Conservation (phyloP, 2,888 invertebrate genomes). For the Geotrupes spiniger region DNA sequence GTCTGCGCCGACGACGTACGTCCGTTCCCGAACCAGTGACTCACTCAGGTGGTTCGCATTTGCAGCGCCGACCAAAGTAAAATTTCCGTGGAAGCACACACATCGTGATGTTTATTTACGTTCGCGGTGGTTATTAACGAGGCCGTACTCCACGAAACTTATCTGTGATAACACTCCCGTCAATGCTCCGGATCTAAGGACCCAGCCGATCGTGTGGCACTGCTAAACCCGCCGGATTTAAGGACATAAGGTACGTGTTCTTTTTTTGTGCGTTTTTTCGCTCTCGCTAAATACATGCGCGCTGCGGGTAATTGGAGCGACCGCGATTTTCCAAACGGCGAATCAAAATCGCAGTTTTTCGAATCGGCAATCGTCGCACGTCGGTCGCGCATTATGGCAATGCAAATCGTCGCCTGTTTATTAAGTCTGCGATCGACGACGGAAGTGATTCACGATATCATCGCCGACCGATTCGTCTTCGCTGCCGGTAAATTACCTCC, state of each 20-base stretch:
- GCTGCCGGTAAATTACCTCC: no score
- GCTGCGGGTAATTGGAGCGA: no score
- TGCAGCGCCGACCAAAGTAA: background rate
- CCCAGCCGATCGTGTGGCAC: background rate
- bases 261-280: no score
- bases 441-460: no score
- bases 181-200: background rate
- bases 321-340: no score
- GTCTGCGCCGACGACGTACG: background rate
- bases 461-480: no score
- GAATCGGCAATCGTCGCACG: no score
- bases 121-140: background rate
- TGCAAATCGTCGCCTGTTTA: no score
- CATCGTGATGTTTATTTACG: slow-evolving; percentile 4
- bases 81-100: background rate
- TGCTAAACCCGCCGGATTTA: background rate
- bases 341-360: no score
- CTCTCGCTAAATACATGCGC: background rate
- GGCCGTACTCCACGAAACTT: background rate
- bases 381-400: no score
- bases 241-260: background rate
- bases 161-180: slow-evolving; percentile 1
- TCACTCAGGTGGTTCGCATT: background rate
- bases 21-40: background rate
- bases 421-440: no score